Evolutionary conservation across 2,797 vertebrate species (phyloP).

Genomic region (Cuniculus paca): DNA sequence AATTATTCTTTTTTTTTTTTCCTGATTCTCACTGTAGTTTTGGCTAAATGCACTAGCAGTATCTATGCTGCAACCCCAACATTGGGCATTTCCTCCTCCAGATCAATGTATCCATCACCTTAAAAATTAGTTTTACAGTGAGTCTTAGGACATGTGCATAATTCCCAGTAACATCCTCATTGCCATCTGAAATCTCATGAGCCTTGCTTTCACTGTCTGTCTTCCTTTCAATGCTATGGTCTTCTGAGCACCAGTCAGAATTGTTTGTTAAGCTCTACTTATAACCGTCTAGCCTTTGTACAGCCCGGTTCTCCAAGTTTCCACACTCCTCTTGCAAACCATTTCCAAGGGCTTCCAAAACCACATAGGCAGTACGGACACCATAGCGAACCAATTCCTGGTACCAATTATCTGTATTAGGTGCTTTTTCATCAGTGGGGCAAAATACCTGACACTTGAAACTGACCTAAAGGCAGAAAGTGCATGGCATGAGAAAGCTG

Average conservation of each 20-base stretch:
- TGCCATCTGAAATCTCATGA: neutral
- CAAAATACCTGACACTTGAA: neutral
- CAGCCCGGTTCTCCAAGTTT: neutral
- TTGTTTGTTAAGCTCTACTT: neutral
- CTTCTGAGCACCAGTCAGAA: neutral
- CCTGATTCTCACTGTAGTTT: neutral
- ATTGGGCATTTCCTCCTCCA: neutral
- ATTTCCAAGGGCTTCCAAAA: neutral
- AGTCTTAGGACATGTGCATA: neutral
- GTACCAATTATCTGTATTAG: neutral
- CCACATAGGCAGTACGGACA: neutral
- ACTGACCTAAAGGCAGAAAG: neutral
- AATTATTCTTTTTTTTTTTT: neutral
- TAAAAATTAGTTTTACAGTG: neutral
- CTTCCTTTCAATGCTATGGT: neutral
- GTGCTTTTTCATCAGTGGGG: neutral
- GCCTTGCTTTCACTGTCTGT: neutral
- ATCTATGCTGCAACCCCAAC: neutral
- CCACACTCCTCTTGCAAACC: neutral
- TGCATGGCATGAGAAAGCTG: neutral
- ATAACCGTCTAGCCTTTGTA: neutral
- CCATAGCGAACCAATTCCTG: neutral
- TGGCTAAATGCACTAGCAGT: neutral
- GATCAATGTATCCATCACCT: neutral
- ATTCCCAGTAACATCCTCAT: neutral